Base-by-base conservation (phyloP, 2,888 invertebrate species). In the Gibbula magus region DNA sequence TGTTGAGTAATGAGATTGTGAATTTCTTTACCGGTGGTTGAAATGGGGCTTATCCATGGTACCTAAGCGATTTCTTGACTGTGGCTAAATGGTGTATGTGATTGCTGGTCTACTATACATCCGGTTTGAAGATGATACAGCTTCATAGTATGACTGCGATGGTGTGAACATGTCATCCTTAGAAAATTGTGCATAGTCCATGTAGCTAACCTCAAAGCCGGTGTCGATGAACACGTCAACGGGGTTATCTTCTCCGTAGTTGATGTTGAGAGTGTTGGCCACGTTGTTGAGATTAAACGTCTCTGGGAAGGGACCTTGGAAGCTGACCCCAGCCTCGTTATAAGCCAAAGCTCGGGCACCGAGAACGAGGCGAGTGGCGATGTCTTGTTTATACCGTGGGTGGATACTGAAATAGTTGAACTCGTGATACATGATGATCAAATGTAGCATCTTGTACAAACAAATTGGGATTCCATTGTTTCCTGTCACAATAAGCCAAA, bases 281-380 rank as follows among this genome's bases (percentile, higher is more conserved):
- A 22, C 52, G 25, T 52, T 67, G 25, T 78, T 18, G 2, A 32
- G 39, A 20, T 39, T 74, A 61, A 77, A 81, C 25, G 78, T 76
- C n/a, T 83, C 79, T 10, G 89, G 89, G 39, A 85, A 84, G 2
- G 90, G 90, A 7, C 89, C 89, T 79, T 87, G 86, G 67, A 79
- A 89, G 3, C 75, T 82, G 16, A 88, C 73, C 7, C 22, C 80
- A 22, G 61, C 16, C 70, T 85, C 80, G 13, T 85, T 84, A 78
- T 91, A 91, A 2, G 88, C 90, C 39, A 90, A 86, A 18, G 85
- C 84, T 45, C 87, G 76, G 8, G 86, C 86, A 0, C 88, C 86
- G 7, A 87, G 79, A 13, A 85, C 83, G 32, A 91, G 82, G 2
- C 91, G 82, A 8, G 85, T 79, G 8, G 88, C 89, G 16, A 91